These are phyloP conservation scores for Diaphora mendica DNA, from an alignment of 2,888 invertebrate genomes.

Conservation along the genomic window DNA sequence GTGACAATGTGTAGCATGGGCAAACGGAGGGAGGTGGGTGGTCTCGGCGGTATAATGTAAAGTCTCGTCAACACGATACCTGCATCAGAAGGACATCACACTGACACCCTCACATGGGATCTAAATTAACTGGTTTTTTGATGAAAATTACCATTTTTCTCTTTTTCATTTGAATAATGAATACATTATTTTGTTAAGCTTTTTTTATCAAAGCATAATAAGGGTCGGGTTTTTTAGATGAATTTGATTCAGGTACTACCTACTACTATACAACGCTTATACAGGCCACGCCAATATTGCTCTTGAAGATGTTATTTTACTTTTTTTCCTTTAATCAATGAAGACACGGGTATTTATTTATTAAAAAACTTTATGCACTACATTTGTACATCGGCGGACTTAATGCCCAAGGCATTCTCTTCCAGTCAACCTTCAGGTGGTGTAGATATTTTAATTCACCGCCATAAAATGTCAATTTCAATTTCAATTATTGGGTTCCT, in stretches of 20 bases:
- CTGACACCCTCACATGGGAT: conserved; percentile 26
- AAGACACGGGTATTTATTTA: too few species aligned
- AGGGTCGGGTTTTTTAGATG: neutral
- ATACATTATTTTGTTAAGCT: neutral
- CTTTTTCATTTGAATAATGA: neutral
- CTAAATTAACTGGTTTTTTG: conserved; percentile 22
- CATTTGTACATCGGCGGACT: too few species aligned
- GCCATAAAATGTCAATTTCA: neutral
- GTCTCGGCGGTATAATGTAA: conserved; percentile 54
- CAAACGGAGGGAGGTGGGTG: conserved; percentile 29
- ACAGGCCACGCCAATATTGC: neutral
- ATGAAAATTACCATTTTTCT: conserved; percentile 1
- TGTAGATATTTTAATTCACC: too few species aligned
- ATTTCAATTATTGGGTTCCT: too few species aligned
- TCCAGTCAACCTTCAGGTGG: too few species aligned
- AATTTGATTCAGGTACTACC: neutral
- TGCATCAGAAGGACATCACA: conserved; percentile 48
- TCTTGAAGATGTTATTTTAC: neutral
- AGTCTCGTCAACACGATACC: conserved; percentile 53
- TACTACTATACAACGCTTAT: neutral
- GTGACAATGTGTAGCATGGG: conserved; percentile 43
- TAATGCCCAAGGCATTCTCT: too few species aligned
- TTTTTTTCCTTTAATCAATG: neutral
- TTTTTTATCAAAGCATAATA: neutral
- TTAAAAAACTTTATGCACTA: too few species aligned